Percentiles rank a stretch among this genome's conserved stretches.
These are phyloP conservation scores for Drosophila willistoni DNA, from an alignment of 1,140 invertebrate species.

Conservation along the genomic window DNA sequence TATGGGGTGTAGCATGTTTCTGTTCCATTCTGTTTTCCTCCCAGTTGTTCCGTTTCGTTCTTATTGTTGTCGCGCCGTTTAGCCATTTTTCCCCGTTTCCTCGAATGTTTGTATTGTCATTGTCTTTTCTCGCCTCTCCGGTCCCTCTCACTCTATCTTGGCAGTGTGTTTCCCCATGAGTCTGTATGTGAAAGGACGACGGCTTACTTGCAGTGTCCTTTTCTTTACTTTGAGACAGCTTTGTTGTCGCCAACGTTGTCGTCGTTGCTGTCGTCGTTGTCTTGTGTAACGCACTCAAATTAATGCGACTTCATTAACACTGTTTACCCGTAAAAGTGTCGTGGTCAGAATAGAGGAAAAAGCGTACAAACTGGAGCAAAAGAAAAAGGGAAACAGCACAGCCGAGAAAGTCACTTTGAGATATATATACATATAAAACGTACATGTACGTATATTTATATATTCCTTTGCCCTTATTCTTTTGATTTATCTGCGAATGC, in stretches of 20 bases:
- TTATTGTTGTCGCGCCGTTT: slow-evolving; percentile 41
- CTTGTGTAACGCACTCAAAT: slow-evolving; percentile 73
- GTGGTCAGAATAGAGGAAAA: slow-evolving; percentile 29
- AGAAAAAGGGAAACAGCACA: slow-evolving; percentile 44
- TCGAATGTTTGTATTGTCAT: slow-evolving; percentile 70
- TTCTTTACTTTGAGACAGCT: slow-evolving; percentile 37
- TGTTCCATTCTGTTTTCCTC: background rate
- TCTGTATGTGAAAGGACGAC: slow-evolving; percentile 18
- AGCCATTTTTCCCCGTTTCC: slow-evolving; percentile 64
- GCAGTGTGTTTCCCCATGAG: slow-evolving; percentile 1
- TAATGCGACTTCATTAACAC: slow-evolving; percentile 81
- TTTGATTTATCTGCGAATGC: slow-evolving; percentile 7
- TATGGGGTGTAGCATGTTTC: slow-evolving; percentile 15
- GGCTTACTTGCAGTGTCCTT: slow-evolving; percentile 34
- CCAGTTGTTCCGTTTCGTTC: slow-evolving; percentile 1
- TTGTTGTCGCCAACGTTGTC: slow-evolving; percentile 35
- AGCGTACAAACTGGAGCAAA: slow-evolving; percentile 13
- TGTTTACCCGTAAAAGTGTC: slow-evolving; percentile 73
- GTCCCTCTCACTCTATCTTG: background rate
- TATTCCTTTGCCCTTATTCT: background rate
- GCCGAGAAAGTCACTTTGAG: slow-evolving; percentile 8
- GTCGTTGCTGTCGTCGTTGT: slow-evolving; percentile 33
- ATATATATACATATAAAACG: no score
- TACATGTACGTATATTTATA: slow-evolving; percentile 2
- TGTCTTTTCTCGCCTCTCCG: slow-evolving; percentile 37